Percentiles rank a stretch among this genome's conserved stretches.
Evolutionary conservation across 2,113 vertebrate genomes (phyloP).

Genomic region (Pimephales promelas): DNA sequence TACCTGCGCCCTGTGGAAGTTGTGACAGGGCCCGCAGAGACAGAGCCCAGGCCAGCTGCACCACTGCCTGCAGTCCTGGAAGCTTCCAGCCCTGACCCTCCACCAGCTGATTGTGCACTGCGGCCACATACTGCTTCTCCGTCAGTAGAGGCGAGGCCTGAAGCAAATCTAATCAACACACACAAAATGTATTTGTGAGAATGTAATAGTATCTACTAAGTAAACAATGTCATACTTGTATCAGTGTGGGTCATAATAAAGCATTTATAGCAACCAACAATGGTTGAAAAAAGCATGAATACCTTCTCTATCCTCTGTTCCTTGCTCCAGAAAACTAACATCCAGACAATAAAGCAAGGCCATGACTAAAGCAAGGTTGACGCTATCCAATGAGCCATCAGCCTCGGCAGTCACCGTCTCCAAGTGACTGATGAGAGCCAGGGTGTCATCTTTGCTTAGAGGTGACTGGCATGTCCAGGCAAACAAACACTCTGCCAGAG

Average conservation of each 20-base stretch:
- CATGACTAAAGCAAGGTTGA: conserved; percentile 93
- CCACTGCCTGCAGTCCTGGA: conserved; percentile 90
- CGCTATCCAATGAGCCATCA: conserved; percentile 87
- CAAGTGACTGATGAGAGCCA: conserved; percentile 89
- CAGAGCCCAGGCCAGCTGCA: conserved; percentile 91
- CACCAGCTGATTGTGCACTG: conserved; percentile 87
- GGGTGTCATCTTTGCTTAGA: conserved; percentile 89
- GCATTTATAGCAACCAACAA: background rate
- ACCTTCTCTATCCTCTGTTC: conserved; percentile 92
- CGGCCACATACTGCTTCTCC: conserved; percentile 90
- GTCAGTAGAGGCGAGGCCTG: conserved; percentile 86
- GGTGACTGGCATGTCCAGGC: conserved; percentile 96
- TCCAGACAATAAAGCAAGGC: conserved; percentile 95
- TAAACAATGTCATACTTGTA: background rate
- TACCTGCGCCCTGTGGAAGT: conserved; percentile 91
- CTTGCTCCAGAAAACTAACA: conserved; percentile 91
- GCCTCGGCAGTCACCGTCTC: conserved; percentile 90
- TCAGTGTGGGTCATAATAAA: background rate
- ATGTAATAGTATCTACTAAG: background rate
- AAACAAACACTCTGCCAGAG: conserved; percentile 92
- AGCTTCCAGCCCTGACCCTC: conserved; percentile 90
- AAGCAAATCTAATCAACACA: conserved; percentile 81
- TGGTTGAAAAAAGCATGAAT: background rate
- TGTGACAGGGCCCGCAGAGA: conserved; percentile 90
- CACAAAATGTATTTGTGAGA: background rate